Conservation (phyloP, 1,140 invertebrate species). For the Magallana ariakensis region DNA sequence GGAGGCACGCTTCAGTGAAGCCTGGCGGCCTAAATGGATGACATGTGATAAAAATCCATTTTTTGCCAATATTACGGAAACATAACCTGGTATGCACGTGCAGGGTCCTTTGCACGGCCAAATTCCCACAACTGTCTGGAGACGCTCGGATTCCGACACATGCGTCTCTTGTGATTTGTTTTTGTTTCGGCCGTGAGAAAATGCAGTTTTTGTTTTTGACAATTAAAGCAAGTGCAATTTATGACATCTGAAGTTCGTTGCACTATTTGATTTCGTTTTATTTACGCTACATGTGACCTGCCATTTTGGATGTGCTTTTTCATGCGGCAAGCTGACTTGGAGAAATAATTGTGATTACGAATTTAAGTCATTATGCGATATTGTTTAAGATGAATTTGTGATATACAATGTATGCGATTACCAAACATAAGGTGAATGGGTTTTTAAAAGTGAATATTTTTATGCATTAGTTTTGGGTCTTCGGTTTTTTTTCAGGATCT, state of each 20-base stretch:
- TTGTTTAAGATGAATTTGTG: no score
- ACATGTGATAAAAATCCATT: neutral
- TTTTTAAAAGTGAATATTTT: no score
- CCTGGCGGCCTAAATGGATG: neutral
- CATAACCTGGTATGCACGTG: neutral
- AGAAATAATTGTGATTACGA: no score
- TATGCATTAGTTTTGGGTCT: no score
- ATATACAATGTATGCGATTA: no score
- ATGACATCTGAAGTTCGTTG: neutral
- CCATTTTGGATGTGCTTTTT: no score
- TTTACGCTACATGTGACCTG: no score
- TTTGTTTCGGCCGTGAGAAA: slow-evolving; percentile 11
- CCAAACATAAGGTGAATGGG: no score
- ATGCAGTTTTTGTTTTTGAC: neutral
- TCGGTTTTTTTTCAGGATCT: no score
- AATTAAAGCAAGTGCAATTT: neutral
- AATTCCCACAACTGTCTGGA: neutral
- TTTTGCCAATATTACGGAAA: neutral
- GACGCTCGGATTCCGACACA: neutral
- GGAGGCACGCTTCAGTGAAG: neutral
- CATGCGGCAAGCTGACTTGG: no score
- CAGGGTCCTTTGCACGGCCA: neutral
- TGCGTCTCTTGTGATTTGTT: neutral
- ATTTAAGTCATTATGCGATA: no score
- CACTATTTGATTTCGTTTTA: no score